These are phyloP conservation scores for Cryptotis parvus DNA, from an alignment of 2,113 vertebrate species.

Conservation along the genomic window DNA sequence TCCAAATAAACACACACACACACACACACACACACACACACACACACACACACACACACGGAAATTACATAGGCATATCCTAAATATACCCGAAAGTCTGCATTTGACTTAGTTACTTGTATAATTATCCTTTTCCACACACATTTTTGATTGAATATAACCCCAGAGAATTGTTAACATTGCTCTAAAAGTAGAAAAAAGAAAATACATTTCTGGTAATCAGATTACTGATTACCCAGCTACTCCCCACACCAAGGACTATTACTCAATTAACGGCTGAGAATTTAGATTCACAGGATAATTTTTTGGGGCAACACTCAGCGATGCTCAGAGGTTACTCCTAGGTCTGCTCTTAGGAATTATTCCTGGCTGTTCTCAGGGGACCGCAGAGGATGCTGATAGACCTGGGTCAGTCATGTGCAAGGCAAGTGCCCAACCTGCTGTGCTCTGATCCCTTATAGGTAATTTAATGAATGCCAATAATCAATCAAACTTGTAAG, in stretches of 20 bases:
- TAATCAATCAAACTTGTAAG: slow-evolving; percentile 18
- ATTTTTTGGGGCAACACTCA: no score
- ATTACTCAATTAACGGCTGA: background rate
- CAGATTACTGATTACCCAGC: background rate
- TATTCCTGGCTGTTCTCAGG: no score
- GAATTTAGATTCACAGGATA: no score
- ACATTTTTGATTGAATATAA: background rate
- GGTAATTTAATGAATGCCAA: slow-evolving; percentile 10
- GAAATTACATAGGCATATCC: background rate
- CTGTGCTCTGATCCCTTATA: background rate
- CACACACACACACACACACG: no score
- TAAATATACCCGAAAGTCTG: slow-evolving; percentile 26
- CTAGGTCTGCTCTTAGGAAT: no score
- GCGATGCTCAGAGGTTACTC: no score
- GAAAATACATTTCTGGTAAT: background rate
- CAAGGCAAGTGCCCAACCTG: no score
- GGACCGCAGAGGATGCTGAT: no score
- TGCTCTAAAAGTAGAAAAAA: background rate
- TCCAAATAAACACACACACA: no score
- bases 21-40: no score
- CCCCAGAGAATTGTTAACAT: background rate
- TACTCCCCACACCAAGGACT: background rate
- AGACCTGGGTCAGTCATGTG: no score
- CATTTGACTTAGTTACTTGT: background rate
- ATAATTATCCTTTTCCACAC: slow-evolving; percentile 12